Conservation (phyloP, 2,888 invertebrate species). For the Eristalinus sepulchralis region DNA sequence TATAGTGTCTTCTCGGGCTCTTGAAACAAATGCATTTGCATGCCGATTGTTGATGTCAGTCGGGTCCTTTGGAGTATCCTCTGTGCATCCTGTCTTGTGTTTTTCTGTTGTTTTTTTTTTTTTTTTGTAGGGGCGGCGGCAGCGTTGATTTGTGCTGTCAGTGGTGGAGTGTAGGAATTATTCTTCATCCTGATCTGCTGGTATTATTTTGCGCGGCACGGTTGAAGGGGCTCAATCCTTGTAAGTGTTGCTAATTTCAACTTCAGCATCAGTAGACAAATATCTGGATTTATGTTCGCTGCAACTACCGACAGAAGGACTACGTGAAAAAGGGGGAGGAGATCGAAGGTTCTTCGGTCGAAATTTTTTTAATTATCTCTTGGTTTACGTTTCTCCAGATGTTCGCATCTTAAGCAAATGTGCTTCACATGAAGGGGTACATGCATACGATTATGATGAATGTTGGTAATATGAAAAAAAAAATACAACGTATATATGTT, state of each 20-base stretch:
- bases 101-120: conserved; percentile 4
- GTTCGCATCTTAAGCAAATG: not conserved
- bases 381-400: not conserved
- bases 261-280: conserved; percentile 48
- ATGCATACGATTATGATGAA: not conserved
- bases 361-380: conserved; percentile 32
- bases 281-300: conserved; percentile 48
- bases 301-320: conserved; percentile 27
- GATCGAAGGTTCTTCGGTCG: not conserved
- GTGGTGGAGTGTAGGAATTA: conserved; percentile 14
- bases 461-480: not conserved
- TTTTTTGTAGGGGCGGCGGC: conserved; percentile 57
- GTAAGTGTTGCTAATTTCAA: conserved; percentile 28
- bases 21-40: conserved; percentile 70
- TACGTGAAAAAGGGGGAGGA: not conserved
- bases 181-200: not conserved
- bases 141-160: conserved; percentile 64
- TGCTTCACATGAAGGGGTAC: not conserved
- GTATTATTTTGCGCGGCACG: conserved; percentile 7
- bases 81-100: not conserved
- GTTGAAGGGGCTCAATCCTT: conserved; percentile 39
- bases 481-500: not conserved
- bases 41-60: conserved; percentile 49
- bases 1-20: conserved; percentile 42
- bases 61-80: conserved; percentile 17